Base-by-base conservation (phyloP, 2,113 vertebrate species). In the Callaeas wilsoni region DNA sequence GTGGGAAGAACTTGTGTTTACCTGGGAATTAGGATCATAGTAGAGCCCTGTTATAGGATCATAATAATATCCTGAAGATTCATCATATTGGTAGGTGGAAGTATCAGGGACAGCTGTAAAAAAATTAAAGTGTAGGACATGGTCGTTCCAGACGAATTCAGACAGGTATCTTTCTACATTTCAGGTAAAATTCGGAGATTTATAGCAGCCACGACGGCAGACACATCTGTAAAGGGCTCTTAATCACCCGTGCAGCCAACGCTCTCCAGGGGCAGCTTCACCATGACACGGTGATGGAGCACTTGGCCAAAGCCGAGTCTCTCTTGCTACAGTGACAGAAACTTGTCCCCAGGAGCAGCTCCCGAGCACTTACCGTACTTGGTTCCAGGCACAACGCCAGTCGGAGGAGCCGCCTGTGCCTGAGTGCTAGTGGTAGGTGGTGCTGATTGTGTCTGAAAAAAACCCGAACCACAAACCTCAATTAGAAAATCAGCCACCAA, bases 51-150 rank as follows among this genome's bases (percentile, higher is more conserved):
- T 99, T 84, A 98, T 96, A 78, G 99, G 99, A 97, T 99, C 99
- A 76, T 99, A 99, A 91, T 99, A 99, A 96, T 99, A 99, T 75
- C 99, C 99, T 81, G 99, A 99, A 74, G 99, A 98, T 81, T 99
- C 99, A 92, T 99, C 99, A 86, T 99, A 99, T 56, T 99, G 99
- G 96, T 99, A 99, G 32, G 98, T 99, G 75, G 99, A 99, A 9
- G 98, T 99, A 93, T 99, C 99, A 84, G 99, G 99, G 87, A 97
- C 98, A 82, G 96, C 99, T 99, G 97, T 83, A 85, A 97, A 97
- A 94, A 95, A 86, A 84, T 80, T 82, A 5, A 92, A 91, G 90
- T 2, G 33, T 53, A 75, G 71, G 87, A 94, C 70, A 96, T 10
- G 79, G 44, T 85, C 25, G 12, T 92, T 96, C n/a, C 89, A 96